Percentiles rank a stretch among this genome's conserved stretches.
These are phyloP conservation scores for Styela clava DNA, from an alignment of 23 tunicate genomes.

Conservation along the genomic window DNA sequence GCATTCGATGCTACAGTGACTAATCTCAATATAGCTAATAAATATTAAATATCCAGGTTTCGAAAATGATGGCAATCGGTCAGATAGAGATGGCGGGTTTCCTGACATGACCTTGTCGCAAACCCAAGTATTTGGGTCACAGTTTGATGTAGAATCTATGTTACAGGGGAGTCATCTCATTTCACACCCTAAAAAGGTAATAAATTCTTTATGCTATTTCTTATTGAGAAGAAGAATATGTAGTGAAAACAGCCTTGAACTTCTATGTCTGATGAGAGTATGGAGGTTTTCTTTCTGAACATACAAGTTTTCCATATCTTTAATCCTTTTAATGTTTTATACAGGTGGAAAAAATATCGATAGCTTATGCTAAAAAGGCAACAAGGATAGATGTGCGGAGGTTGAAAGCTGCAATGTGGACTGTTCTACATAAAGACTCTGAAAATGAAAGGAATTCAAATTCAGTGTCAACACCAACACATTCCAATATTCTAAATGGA, in stretches of 20 bases:
- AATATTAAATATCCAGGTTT: no score
- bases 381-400: conserved; percentile 68
- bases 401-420: conserved; percentile 75
- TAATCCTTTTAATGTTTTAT: no score
- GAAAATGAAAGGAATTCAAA: background rate
- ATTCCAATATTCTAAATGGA: background rate
- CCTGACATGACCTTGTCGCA: conserved; percentile 19
- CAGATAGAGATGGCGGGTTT: conserved; percentile 10
- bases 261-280: no score
- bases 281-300: no score
- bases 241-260: no score
- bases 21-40: no score
- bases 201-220: no score
- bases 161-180: conserved; percentile 73
- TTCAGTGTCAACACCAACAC: background rate
- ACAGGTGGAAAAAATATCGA: conserved; percentile 66
- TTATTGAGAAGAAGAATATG: no score
- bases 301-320: no score
- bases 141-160: conserved; percentile 40
- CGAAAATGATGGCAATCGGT: conserved; percentile 27
- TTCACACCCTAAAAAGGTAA: conserved; percentile 66
- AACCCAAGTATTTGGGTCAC: background rate
- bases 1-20: no score
- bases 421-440: conserved; percentile 9
- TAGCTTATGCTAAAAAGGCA: conserved; percentile 66